Percentiles rank a stretch among this genome's conserved stretches.
Conservation (phyloP, 1,140 invertebrate genomes). For the Coenobita brevimanus region DNA sequence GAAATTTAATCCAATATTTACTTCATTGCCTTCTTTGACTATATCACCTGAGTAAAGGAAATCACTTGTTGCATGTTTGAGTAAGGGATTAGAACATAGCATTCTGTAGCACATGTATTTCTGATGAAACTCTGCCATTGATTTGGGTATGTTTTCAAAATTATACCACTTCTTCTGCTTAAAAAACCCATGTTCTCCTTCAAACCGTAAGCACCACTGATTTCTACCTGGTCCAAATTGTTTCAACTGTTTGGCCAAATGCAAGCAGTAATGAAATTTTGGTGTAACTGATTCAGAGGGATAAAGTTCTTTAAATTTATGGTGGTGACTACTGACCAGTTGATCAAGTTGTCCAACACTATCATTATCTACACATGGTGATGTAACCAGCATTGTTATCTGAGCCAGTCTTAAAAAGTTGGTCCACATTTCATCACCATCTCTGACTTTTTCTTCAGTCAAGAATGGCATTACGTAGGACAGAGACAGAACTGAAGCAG, state of each 20-base stretch:
- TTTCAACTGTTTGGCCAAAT: neutral
- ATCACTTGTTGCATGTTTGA: neutral
- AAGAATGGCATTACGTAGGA: conserved; percentile 12
- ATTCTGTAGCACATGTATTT: conserved; percentile 23
- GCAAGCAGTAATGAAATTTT: conserved; percentile 16
- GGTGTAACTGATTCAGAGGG: conserved; percentile 12
- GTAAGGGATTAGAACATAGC: neutral
- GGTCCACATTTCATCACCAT: conserved; percentile 15
- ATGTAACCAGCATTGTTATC: conserved; percentile 20
- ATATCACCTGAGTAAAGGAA: conserved; percentile 17
- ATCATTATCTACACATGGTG: neutral
- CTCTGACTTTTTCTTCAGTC: neutral
- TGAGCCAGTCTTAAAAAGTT: conserved; percentile 20
- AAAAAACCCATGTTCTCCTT: too few species aligned
- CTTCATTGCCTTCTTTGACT: conserved; percentile 1
- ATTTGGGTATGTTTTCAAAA: too few species aligned
- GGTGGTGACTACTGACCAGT: too few species aligned
- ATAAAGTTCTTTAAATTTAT: neutral
- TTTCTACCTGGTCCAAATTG: conserved; percentile 3
- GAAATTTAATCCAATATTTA: neutral
- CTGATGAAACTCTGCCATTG: neutral
- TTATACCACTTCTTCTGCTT: too few species aligned
- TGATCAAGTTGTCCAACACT: too few species aligned
- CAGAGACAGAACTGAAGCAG: conserved; percentile 14
- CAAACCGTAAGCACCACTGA: too few species aligned